Conservation (phyloP, 2,888 invertebrate species). For the Frankliniella intonsa region DNA sequence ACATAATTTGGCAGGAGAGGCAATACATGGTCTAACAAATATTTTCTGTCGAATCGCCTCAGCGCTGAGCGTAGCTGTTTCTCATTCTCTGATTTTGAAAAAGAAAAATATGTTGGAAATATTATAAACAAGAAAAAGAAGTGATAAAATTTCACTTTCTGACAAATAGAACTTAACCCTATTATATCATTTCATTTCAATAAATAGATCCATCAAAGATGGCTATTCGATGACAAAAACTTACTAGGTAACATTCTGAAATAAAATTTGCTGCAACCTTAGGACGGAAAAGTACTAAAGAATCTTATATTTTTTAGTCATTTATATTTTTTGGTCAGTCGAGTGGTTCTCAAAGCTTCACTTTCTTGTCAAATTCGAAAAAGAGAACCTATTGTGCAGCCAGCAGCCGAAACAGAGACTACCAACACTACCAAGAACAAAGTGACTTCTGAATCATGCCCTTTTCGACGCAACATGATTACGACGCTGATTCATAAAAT, state of each 20-base stretch:
- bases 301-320: constrained; percentile 68
- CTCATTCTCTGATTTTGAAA: not conserved
- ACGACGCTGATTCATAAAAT: too few species aligned
- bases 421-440: not conserved
- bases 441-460: not conserved
- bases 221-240: not conserved
- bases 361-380: not conserved
- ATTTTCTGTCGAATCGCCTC: not conserved
- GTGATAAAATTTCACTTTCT: not conserved
- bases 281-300: constrained; percentile 40
- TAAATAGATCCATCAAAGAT: not conserved
- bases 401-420: too few species aligned
- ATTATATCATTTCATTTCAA: not conserved
- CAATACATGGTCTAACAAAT: not conserved
- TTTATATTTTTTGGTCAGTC: constrained; percentile 62
- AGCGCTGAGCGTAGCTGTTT: not conserved
- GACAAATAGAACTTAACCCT: not conserved
- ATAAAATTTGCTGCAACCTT: not conserved
- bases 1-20: not conserved
- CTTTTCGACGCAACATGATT: not conserved
- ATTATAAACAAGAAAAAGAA: not conserved
- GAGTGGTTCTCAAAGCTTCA: constrained; percentile 43
- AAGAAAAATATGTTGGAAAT: not conserved
- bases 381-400: too few species aligned
- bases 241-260: not conserved